Evolutionary conservation across 2,113 vertebrate species (phyloP), one percentile per base, ranked within the genome.

Genomic region (Paradisaea rubra): DNA sequence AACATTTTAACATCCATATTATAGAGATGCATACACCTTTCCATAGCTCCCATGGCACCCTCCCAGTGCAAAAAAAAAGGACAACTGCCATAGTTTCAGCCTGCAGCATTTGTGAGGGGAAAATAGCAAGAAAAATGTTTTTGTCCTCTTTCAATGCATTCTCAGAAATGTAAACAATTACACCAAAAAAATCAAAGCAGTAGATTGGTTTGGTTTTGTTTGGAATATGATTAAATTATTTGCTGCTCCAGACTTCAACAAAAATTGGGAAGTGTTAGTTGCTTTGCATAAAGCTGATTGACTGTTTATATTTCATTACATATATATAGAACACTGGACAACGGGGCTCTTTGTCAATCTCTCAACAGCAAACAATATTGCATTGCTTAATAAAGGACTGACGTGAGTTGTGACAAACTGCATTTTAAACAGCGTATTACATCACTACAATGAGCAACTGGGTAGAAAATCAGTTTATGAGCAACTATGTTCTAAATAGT

Each of bases 401-500:
- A 49, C 94, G 93, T 88, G 79, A 95, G 64, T 88, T 28, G 15
- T 44, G 78, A 95, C 76, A 91, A 78, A 87, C 24, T 88, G 88
- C 69, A 73, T 91, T 92, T 87, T 82, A 93, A 93, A 81, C 13
- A 85, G 18, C 50, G 14, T 78, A 93, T 69, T 96, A 97, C 97
- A 97, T 97, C 93, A 92, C n/a, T 86, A 52, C 47, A 97, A 89
- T 95, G 97, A 97, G 53, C 49, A 74, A 76, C 37, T 93, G 85
- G 94, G 93, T 93, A 92, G 71, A 95, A 96, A 96, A 92, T 94
- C 44, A 79, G 44, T 96, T 95, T 97, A 95, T 93, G 71, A 96
- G 35, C 39, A 96, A 73, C 77, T 84, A 79, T 97, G 96, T 97
- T 96, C 81, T 97, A 82, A 96, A 94, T 95, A 96, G 91, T 50